phyloP scores from a whole-genome alignment of 1,140 invertebrate genomes.

The Drepana arcuata region DNA sequence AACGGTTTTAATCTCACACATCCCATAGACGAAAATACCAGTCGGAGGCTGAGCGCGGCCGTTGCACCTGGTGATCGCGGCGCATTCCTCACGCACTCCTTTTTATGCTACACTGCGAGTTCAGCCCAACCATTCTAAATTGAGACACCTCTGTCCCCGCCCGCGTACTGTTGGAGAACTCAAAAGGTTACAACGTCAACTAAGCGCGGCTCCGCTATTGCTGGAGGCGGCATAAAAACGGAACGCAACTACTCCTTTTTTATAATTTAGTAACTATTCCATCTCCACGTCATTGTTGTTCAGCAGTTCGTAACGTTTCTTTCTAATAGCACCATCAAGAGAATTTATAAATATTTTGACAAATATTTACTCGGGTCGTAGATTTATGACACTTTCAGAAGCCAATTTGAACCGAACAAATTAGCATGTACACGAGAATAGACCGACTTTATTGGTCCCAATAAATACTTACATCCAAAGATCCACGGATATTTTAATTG shows the following conservation, averaged over 20 bases:
- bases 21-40: conserved; percentile 42
- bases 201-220: conserved; percentile 11
- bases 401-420: conserved; percentile 17
- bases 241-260: conserved; percentile 24
- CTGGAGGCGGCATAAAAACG: conserved; percentile 21
- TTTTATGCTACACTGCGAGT: conserved; percentile 43
- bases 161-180: too few relatives aligned
- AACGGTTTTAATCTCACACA: conserved; percentile 22
- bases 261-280: conserved; percentile 28
- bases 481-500: conserved; percentile 8
- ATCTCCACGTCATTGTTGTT: conserved; percentile 27
- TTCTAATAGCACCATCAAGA: too few relatives aligned
- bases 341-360: conserved; percentile 14
- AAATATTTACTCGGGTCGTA: conserved; percentile 35
- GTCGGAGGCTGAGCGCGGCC: conserved; percentile 38
- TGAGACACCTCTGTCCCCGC: conserved; percentile 10
- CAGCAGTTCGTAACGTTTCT: conserved; percentile 21
- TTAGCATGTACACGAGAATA: conserved; percentile 29
- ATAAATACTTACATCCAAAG: not conserved
- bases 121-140: conserved; percentile 28
- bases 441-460: conserved; percentile 10
- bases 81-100: conserved; percentile 59
- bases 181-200: conserved; percentile 10
- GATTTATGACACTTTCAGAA: conserved; percentile 33
- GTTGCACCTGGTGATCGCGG: conserved; percentile 50